Evolutionary conservation across 1,140 invertebrate species (phyloP).

Genomic region (Monomorium pharaonis): DNA sequence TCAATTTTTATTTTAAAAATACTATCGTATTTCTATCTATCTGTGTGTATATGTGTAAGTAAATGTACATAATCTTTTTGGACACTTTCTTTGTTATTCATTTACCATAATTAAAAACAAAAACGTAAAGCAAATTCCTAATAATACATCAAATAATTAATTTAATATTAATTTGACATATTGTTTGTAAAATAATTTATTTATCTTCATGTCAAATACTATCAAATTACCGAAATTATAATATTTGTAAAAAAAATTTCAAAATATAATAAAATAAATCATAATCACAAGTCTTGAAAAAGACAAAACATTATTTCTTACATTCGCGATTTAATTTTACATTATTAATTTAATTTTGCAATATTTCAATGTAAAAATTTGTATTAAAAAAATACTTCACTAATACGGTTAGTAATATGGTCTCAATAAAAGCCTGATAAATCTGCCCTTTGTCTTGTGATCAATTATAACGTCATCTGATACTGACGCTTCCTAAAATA

Average conservation of each 20-base stretch:
- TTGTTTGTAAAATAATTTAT: not conserved
- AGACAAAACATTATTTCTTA: not conserved
- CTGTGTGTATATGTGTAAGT: too few species aligned
- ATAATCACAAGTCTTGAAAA: too few species aligned
- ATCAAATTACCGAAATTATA: not conserved
- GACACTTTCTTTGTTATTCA: too few species aligned
- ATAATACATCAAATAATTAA: not conserved
- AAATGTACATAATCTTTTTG: not conserved
- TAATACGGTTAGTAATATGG: not conserved
- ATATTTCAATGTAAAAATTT: not conserved
- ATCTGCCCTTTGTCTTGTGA: not conserved
- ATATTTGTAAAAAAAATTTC: not conserved
- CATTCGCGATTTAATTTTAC: not conserved
- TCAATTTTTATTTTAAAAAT: not conserved
- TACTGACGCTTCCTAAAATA: constrained; percentile 11
- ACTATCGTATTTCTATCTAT: not conserved
- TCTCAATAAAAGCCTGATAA: not conserved
- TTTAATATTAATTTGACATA: constrained; percentile 14
- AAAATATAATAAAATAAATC: not conserved
- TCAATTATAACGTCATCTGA: constrained; percentile 42
- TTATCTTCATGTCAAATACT: not conserved
- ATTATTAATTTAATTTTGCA: not conserved
- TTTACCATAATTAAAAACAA: not conserved
- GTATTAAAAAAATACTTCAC: not conserved
- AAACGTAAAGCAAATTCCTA: not conserved